Percentiles rank a stretch among this genome's conserved stretches.
These are phyloP conservation scores for Chunga burmeisteri DNA, from an alignment of 2,113 vertebrate genomes.

Conservation along the genomic window DNA sequence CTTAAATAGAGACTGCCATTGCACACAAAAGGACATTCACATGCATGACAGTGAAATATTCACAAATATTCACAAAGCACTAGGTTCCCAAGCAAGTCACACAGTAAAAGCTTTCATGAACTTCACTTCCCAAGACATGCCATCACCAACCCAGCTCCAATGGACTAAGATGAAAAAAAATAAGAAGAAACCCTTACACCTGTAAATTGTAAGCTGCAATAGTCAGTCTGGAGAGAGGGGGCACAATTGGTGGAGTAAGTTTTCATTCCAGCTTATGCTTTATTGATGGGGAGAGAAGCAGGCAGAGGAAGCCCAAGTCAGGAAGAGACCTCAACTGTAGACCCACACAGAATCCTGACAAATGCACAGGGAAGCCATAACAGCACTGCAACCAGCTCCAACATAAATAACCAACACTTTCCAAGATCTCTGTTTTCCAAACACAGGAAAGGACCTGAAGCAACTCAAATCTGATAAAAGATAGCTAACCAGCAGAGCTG, in stretches of 20 bases:
- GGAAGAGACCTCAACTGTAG: neutral
- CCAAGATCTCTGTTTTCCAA: neutral
- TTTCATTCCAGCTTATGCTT: neutral
- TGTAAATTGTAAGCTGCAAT: neutral
- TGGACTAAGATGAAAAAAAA: constrained; percentile 1
- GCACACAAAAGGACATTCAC: neutral
- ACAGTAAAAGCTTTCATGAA: neutral
- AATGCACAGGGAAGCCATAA: neutral
- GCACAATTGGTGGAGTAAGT: neutral
- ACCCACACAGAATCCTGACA: neutral
- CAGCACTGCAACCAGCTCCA: neutral
- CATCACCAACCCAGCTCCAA: constrained; percentile 5
- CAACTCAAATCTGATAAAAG: neutral
- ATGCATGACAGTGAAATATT: neutral
- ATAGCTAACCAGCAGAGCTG: neutral
- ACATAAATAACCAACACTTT: neutral
- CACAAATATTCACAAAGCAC: constrained; percentile 7
- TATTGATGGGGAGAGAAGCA: neutral
- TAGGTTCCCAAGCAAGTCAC: neutral
- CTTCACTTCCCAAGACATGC: neutral
- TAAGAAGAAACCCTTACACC: neutral
- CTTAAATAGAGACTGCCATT: neutral
- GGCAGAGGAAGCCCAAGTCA: neutral
- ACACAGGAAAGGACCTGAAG: neutral
- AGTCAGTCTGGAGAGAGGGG: neutral